Base-by-base conservation (phyloP, 2,888 invertebrate genomes). In the Caenorhabditis sp. region DNA sequence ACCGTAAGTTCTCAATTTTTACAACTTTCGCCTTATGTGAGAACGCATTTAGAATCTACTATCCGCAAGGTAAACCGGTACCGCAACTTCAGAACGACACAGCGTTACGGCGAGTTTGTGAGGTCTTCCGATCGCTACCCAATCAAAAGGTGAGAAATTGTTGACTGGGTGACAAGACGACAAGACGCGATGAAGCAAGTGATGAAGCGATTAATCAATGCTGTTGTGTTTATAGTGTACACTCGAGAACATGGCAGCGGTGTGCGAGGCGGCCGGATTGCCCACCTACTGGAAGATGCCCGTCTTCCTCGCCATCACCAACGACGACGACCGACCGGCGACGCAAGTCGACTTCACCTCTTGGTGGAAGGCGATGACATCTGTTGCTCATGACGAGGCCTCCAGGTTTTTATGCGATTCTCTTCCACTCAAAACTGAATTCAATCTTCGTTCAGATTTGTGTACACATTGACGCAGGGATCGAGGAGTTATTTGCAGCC, bases 221-320 rank as follows among this genome's bases (percentile, higher is more conserved):
- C 43, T 46, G 26, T 46, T 48, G 35, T 39, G 2, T 37, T 66
- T 79, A 53, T 53, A 81, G 81, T 80, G 80, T 65, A 58, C 62
- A 58, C 53, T 70, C 37, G 81, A 82, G 24, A 81, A 88, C 75
- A 83, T 88, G 81, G 73, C 72, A 45, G 80, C 81, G 11, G 79
- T 88, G 27, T 83, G 93, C 39, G 93, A 95, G 92, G 94, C 95
- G 30, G 95, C 95, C 90, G 94, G 95, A 82, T 92, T 96, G 84
- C 95, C 98, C 11, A 92, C 96, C 66, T 99, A 97, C 91, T 98
- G 97, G 97, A 97, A 98, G 90, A 93, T 94, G 90, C 94, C 96
- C n/a, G 92, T 99, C 76, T 96, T 95, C 92, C 92, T 94, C 17
- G 66, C 80, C 8, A 58, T 87, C 61, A 81, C 82, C 32, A 82